Evolutionary conservation across 2,797 vertebrate genomes (phyloP), one percentile per base, ranked within the genome.

Genomic region (Remorina albescens): DNA sequence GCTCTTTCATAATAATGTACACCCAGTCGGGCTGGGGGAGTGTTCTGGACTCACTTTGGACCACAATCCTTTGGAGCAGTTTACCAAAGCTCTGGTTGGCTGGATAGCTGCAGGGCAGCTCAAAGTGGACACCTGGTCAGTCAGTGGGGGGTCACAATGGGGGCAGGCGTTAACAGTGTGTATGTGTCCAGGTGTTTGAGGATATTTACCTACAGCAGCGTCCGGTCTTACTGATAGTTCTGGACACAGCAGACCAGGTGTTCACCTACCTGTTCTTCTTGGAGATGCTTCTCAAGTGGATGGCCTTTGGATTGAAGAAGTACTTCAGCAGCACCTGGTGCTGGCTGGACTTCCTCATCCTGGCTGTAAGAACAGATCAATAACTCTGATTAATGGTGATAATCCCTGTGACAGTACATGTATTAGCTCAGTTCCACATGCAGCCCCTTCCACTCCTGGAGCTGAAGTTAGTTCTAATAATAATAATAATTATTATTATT

Each of bases 281-380:
- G 2, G 97, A 99, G 90, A 97, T 99, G 97, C 39, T 98, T 28
- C 92, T 99, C 28, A 98, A 98, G 90, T 98, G 96, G 96, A 85
- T 94, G 5, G 96, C 95, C 4, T 96, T 96, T 0, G 97, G 97
- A 63, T 96, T 96, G 86, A 96, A 95, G 80, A 94, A 94, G 36
- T 99, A 98, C 80, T 98, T 98, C 93, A 98, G 95, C 71, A 95
- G 95, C 0, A 94, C 95, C 1, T 98, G 97, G 97, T 97, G 96
- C 91, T 97, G 96, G 95, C 92, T 99, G 0, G 97, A 99, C 85
- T 99, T 99, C 88, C 94, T 98, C 76, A 96, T 99, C 0, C 94
- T 99, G 5, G 95, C 95, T 0, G 97, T 98, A 85, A 91, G 97
- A 42, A 50, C 2, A 8, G 0, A 37, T 42, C 47, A 34, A 4